Percentiles rank a stretch among this genome's conserved stretches.
These are phyloP conservation scores for Montipora foliosa DNA, from an alignment of 64 coral and sea anemone species.

Conservation along the genomic window DNA sequence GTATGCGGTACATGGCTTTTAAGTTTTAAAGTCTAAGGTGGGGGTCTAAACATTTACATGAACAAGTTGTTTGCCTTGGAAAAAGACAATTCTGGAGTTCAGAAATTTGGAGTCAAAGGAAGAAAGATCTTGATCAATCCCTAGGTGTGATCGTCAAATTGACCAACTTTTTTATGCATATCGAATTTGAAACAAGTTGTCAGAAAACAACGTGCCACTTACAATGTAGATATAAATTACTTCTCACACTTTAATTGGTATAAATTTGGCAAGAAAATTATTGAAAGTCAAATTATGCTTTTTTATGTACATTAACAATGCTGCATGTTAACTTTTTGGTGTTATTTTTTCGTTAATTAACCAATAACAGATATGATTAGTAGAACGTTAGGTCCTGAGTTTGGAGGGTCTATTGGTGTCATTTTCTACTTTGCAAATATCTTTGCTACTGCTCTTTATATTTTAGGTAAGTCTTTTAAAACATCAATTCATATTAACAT, in stretches of 20 bases:
- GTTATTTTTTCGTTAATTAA: constrained; percentile 17
- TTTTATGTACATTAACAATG: no score
- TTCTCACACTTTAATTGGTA: no score
- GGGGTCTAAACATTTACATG: no score
- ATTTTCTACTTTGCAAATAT: constrained; percentile 99
- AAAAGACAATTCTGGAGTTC: background rate
- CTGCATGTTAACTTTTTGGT: background rate
- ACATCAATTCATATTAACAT: background rate
- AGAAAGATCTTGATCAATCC: background rate
- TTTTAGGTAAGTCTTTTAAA: constrained; percentile 75
- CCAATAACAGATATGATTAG: constrained; percentile 91
- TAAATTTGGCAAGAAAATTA: background rate
- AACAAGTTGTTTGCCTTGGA: no score
- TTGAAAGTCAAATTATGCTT: no score
- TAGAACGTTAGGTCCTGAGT: constrained; percentile 94
- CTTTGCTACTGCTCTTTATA: constrained; percentile 86
- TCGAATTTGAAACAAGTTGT: no score
- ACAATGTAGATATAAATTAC: no score
- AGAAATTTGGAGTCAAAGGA: background rate
- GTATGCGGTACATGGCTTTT: no score
- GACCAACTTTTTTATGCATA: no score
- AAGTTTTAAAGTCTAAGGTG: no score
- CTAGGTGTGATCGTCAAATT: no score
- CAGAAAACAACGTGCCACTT: no score
- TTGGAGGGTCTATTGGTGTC: constrained; percentile 98